phyloP scores from a whole-genome alignment of 2,888 invertebrate genomes.

The Bhutanitis thaidina region DNA sequence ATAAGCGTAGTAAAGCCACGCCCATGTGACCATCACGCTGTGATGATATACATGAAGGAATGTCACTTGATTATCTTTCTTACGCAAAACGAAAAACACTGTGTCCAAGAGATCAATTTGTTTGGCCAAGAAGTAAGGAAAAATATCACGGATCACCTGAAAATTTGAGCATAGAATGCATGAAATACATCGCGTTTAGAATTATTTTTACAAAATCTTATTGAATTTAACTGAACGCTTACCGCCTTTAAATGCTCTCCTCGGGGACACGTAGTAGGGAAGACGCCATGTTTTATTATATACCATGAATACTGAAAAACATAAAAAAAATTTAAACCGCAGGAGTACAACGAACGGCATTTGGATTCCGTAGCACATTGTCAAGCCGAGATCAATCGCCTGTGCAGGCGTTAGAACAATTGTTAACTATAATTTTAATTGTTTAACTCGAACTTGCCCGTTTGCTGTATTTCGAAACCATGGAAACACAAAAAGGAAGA shows the following conservation, averaged over 20 bases:
- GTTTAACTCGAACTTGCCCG: no score
- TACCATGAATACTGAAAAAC: conserved; percentile 70
- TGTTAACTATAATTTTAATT: no score
- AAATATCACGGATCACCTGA: conserved; percentile 61
- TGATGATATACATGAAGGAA: conserved; percentile 96
- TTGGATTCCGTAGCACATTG: no score
- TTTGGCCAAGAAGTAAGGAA: conserved; percentile 90
- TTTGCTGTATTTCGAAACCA: no score
- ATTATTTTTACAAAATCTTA: background rate
- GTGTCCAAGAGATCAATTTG: conserved; percentile 88
- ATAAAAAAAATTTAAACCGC: conserved; percentile 11
- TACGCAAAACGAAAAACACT: conserved; percentile 93
- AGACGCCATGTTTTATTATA: conserved; percentile 51
- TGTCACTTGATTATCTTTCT: conserved; percentile 87
- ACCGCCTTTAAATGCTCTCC: conserved; percentile 50
- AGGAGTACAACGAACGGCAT: no score
- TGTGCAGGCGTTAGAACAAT: no score
- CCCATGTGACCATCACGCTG: conserved; percentile 86
- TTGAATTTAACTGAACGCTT: conserved; percentile 18
- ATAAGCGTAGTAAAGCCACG: conserved; percentile 87
- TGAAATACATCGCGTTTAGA: no score
- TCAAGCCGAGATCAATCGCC: no score
- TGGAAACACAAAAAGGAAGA: no score
- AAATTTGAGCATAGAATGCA: conserved; percentile 13
- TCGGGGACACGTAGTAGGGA: conserved; percentile 57